Conservation (phyloP, 2,797 vertebrate genomes). For the Pipistrellus kuhlii region DNA sequence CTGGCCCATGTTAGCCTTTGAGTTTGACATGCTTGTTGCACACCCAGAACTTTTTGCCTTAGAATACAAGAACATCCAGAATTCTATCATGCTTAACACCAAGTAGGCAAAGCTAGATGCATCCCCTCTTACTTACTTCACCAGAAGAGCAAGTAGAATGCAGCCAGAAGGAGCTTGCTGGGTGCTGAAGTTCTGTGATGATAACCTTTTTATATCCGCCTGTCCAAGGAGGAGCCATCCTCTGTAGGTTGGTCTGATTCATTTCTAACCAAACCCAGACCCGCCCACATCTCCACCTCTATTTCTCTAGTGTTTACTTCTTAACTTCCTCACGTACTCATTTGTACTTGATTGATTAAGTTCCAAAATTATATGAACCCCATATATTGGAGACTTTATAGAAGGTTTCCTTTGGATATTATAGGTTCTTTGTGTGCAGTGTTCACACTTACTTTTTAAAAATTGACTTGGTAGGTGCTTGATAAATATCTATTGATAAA, state of each 20-base stretch:
- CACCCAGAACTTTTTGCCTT: constrained; percentile 25
- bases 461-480: constrained; percentile 27
- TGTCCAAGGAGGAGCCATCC: constrained; percentile 73
- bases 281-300: constrained; percentile 84
- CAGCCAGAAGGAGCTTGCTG: constrained; percentile 77
- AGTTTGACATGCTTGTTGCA: neutral
- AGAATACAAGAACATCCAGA: neutral
- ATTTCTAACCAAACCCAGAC: constrained; percentile 84
- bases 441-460: neutral
- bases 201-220: constrained; percentile 73
- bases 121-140: constrained; percentile 70
- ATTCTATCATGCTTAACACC: constrained; percentile 5
- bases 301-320: constrained; percentile 80
- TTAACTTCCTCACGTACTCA: constrained; percentile 75
- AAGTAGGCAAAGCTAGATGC: constrained; percentile 2
- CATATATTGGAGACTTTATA: constrained; percentile 4
- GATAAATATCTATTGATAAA: constrained; percentile 23
- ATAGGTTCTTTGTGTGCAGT: neutral
- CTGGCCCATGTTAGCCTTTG: too few relatives aligned
- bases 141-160: constrained; percentile 56
- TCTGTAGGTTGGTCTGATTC: constrained; percentile 86
- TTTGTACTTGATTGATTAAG: constrained; percentile 67
- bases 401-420: constrained; percentile 9
- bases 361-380: constrained; percentile 43
- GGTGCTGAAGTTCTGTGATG: constrained; percentile 4